Evolutionary conservation across 2,888 invertebrate genomes (phyloP).

Genomic region (Shargacucullia verbasci): DNA sequence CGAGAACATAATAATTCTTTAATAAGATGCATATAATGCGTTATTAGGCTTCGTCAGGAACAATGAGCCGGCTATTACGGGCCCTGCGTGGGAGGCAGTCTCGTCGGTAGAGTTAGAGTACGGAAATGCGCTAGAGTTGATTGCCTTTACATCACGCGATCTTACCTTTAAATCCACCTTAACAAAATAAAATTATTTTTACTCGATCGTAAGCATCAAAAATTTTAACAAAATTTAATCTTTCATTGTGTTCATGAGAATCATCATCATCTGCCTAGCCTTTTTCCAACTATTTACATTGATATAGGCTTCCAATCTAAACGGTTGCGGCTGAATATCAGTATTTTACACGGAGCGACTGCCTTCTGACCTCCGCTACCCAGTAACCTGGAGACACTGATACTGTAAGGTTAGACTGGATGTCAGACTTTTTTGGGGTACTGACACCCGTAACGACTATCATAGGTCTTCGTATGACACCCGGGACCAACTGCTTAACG

Average conservation of each 20-base stretch:
- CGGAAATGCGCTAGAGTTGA: constrained; percentile 53
- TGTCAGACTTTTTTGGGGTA: no score
- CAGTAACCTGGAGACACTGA: no score
- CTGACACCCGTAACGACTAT: no score
- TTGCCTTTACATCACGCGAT: constrained; percentile 46
- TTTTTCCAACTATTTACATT: no score
- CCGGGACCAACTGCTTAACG: no score
- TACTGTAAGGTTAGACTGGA: no score
- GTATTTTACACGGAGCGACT: no score
- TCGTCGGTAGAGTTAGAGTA: constrained; percentile 34
- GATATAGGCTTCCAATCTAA: no score
- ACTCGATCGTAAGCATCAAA: constrained; percentile 16
- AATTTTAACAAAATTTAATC: constrained; percentile 32
- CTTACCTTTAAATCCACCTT: constrained; percentile 23
- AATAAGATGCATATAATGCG: constrained; percentile 30
- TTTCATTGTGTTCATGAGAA: constrained; percentile 16
- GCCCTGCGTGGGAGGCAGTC: constrained; percentile 54
- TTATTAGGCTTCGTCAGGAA: constrained; percentile 56
- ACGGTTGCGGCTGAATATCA: no score
- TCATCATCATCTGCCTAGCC: no score
- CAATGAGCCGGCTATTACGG: constrained; percentile 60
- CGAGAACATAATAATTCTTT: constrained; percentile 43
- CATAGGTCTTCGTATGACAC: no score
- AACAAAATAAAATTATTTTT: constrained; percentile 13
- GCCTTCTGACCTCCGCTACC: no score